Base-by-base conservation (phyloP, 1,140 invertebrate genomes). In the Camponotus pennsylvanicus region DNA sequence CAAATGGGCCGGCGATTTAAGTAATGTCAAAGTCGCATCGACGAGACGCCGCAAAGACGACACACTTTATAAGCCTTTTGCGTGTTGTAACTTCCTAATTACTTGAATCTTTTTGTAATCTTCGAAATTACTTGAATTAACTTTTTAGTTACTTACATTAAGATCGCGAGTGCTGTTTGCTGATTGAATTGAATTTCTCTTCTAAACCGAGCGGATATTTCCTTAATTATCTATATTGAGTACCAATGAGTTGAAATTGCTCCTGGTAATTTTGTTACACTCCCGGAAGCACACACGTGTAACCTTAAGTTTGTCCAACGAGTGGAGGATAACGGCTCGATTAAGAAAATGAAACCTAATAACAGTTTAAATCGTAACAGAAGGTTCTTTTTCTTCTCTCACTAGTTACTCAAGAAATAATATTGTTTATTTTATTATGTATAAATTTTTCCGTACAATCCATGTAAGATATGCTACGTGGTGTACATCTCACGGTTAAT, bases 1-100 rank as follows among this genome's bases (percentile, higher is more conserved):
- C 64, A 90, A 89, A 88, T 66, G 34, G 57, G 34, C 3, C 71
- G 57, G 15, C 37, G 52, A 75, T 87, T 61, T 76, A 57, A 85
- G 59, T 73, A 71, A 63, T 55, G 59, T 85, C 82, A 76, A 69
- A 85, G 57, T 11, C 52, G 40, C 27, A 59, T 76, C n/a, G 82
- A 5, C 2, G 40, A 34, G 52, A 76, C 3, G 15, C 64, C 37
- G 3, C 15, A 32, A 7, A n/a, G 27, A n/a, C 2, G 27, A 4
- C 34, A 42, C 21, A 15, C 34, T 73, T 27, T 57, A 37, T 6
- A 27, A 13, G 1, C 37, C 40, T 21, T 76, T 42, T 21, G 2
- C 18, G 37, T 32, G 11, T 66, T 9, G 40, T 7, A 34, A 64
- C 15, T 63, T 40, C 42, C 13, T 7, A 49, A 78, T 66, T 66